Percentiles rank a stretch among this genome's conserved stretches.
Conservation (phyloP, 2,797 vertebrate genomes). For the Rhinoraja longicauda region DNA sequence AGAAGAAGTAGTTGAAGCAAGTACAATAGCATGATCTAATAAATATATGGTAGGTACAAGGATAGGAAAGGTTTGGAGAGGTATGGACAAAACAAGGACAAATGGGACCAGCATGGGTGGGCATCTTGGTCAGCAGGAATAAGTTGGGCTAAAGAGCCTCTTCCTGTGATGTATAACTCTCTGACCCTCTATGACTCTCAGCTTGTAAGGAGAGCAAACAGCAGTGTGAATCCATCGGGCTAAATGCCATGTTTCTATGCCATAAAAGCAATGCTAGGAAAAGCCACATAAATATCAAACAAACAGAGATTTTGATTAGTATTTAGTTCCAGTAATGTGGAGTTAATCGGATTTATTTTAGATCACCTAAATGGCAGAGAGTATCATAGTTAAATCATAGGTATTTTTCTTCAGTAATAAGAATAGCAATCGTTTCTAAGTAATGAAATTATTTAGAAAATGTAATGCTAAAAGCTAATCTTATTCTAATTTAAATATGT, state of each 20-base stretch:
- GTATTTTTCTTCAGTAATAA: not conserved
- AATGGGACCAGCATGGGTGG: too few relatives aligned
- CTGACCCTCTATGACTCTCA: too few relatives aligned
- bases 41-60: too few relatives aligned
- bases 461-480: not conserved
- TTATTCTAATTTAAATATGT: not conserved
- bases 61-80: too few relatives aligned
- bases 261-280: not conserved
- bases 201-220: too few relatives aligned
- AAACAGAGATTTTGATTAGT: not conserved
- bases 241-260: not conserved
- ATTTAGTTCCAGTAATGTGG: not conserved
- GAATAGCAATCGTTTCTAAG: not conserved
- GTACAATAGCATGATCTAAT: too few relatives aligned
- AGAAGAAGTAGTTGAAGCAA: not conserved
- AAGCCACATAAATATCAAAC: not conserved
- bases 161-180: too few relatives aligned
- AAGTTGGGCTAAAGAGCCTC: too few relatives aligned
- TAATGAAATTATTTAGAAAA: not conserved
- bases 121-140: too few relatives aligned
- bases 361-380: not conserved
- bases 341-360: not conserved
- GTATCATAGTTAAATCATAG: not conserved
- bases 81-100: too few relatives aligned
- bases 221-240: not conserved